Conservation (phyloP, 2,888 invertebrate genomes). For the Chymomyza caudatula region DNA sequence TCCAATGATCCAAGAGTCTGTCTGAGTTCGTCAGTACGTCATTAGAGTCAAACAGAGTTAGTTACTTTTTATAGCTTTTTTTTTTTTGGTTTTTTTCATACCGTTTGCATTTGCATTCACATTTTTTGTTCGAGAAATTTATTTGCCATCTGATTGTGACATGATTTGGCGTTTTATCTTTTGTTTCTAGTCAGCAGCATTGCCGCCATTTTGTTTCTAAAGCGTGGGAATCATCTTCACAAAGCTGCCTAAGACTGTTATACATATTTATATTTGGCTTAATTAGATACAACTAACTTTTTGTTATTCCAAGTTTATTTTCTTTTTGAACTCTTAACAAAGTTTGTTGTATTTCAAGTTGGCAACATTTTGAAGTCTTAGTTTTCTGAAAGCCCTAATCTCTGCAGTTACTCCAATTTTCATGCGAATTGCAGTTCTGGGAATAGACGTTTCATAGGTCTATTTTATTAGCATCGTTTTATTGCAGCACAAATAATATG, state of each 20-base stretch:
- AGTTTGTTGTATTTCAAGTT: not conserved
- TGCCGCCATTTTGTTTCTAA: conserved; percentile 28
- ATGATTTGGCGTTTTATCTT: conserved; percentile 35
- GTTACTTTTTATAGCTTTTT: too few relatives aligned
- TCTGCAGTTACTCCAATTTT: too few relatives aligned
- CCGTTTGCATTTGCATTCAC: conserved; percentile 38
- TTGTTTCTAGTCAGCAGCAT: not conserved
- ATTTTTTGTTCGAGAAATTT: conserved; percentile 42
- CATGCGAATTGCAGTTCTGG: too few relatives aligned
- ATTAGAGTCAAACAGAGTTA: not conserved
- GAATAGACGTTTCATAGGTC: too few relatives aligned
- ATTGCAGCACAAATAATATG: too few relatives aligned
- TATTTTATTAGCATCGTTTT: too few relatives aligned
- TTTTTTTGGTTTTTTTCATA: too few relatives aligned
- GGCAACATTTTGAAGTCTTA: not conserved
- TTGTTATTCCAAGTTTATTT: not conserved
- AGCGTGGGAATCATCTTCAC: conserved; percentile 49
- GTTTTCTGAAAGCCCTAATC: too few relatives aligned
- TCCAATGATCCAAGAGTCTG: conserved; percentile 9
- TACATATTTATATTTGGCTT: conserved; percentile 28
- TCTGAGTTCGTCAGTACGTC: not conserved
- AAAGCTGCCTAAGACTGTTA: not conserved
- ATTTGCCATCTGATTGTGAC: conserved; percentile 21
- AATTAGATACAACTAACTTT: conserved; percentile 23
- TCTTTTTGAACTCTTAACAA: conserved; percentile 20